Percentiles rank a stretch among this genome's conserved stretches.
phyloP scores from a whole-genome alignment of 1,140 invertebrate genomes.

The Cydia amplana region DNA sequence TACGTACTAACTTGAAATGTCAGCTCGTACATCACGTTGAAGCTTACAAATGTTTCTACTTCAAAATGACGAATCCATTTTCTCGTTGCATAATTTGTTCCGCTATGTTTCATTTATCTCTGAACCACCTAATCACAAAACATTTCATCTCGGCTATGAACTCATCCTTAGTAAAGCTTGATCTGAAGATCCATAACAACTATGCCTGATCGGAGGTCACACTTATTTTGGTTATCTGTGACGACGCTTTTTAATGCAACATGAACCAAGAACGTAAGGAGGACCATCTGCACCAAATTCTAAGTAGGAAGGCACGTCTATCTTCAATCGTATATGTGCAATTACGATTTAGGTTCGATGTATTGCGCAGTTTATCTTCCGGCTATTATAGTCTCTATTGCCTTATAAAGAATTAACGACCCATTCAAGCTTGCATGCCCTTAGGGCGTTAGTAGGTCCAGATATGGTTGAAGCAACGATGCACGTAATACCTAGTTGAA shows the following conservation, averaged over 20 bases:
- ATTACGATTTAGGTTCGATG: neutral
- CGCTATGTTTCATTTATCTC: conserved; percentile 6
- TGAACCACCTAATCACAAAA: conserved; percentile 5
- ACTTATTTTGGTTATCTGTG: neutral
- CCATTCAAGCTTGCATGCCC: neutral
- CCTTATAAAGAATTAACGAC: neutral
- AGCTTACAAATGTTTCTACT: conserved; percentile 21
- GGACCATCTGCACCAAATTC: conserved; percentile 9
- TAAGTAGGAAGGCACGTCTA: neutral
- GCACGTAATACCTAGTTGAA: neutral
- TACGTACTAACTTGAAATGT: neutral
- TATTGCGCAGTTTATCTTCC: neutral
- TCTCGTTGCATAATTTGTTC: conserved; percentile 24
- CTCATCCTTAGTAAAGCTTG: neutral
- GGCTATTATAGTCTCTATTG: conserved; percentile 4
- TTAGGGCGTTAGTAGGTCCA: neutral
- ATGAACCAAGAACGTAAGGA: neutral
- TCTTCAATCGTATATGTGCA: neutral
- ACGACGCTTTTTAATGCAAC: neutral
- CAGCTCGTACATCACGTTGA: neutral
- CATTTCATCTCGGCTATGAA: neutral
- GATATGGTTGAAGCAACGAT: neutral
- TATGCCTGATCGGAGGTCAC: neutral
- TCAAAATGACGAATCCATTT: conserved; percentile 26
- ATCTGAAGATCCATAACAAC: neutral